Conservation (phyloP, 2,797 vertebrate genomes). For the Gymnothorax javanicus region DNA sequence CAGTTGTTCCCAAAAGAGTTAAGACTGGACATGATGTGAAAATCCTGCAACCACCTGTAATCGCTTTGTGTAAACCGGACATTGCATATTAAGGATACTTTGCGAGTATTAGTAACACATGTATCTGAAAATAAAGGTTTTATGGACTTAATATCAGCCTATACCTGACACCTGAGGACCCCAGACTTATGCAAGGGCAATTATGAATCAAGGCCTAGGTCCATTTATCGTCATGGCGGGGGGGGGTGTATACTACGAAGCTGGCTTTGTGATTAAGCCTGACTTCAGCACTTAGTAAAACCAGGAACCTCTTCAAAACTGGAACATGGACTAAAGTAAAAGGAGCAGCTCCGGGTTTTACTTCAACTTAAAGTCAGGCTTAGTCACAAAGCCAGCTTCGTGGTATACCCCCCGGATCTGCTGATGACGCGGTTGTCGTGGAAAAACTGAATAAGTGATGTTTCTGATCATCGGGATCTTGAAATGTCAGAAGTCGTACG, state of each 20-base stretch:
- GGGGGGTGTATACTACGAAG: too few species aligned
- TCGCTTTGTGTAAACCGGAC: background rate
- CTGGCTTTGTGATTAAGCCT: too few species aligned
- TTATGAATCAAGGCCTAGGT: background rate
- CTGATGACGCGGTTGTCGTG: background rate
- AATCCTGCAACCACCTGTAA: background rate
- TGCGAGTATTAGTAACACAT: background rate
- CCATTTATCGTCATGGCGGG: background rate
- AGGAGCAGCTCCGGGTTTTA: too few species aligned
- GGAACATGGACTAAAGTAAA: too few species aligned
- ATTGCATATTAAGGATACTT: background rate
- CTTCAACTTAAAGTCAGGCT: too few species aligned
- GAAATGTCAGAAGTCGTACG: background rate
- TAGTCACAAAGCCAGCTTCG: too few species aligned
- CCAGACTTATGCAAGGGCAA: background rate
- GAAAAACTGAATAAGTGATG: background rate
- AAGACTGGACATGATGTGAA: background rate
- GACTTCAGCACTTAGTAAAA: too few species aligned
- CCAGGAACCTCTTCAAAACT: too few species aligned
- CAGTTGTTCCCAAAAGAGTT: background rate
- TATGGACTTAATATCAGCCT: background rate
- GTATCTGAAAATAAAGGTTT: background rate
- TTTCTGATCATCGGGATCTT: background rate
- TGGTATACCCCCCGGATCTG: too few species aligned
- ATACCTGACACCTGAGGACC: background rate